Base-by-base conservation (phyloP, 2,888 invertebrate species). In the Eupithecia insigniata region DNA sequence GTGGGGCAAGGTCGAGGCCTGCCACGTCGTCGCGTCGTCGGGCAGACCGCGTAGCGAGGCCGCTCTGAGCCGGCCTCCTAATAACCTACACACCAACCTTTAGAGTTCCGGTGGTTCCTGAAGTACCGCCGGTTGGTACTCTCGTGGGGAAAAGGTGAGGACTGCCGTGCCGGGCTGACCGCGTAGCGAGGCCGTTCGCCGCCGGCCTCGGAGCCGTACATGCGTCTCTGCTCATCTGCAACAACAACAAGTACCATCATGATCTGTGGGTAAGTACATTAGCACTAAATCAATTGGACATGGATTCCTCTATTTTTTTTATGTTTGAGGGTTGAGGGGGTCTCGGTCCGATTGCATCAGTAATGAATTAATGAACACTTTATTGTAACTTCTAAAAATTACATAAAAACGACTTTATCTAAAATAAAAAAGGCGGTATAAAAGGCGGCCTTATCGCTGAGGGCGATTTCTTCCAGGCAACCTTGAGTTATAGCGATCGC, bases 201-300 rank as follows among this genome's bases (percentile, higher is more conserved):
- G 73, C 97, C 97, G 65, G 95, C 95, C 82, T 97, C 96, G 3
- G 97, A 96, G 69, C 97, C 96, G 83, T 97, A 97, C 71, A 96
- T 96, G 73, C 96, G 95, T 80, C 97, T 96, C 77, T 91, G 93
- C 78, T 96, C 95, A 89, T 95, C 96, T 96, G 89, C n/a, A 22
- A 22, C 84, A 76, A 65, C n/a, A 22, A 22, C 84, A 76, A 65
- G 16, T 2, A 69, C 10, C 22, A 51, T 1, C 22, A 55, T 26
- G 22, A 55, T 26, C 12, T 26, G 22, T 55, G 51, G 22, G 12
- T 55, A 12, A 14, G 12, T 22, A n/a, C n/a, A n/a, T 46, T 22
- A 8, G 8, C 12, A 51, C 12, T 10, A 55, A 51, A 51, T 55
- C 12, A 4, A 55, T 14, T 26, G 22, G 14, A 1, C 51, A 55